A percentile compares a stretch with the other conserved stretches of the same genome.
Evolutionary conservation across 2,888 invertebrate species (phyloP).

Genomic region (Epistrophella euchroma): DNA sequence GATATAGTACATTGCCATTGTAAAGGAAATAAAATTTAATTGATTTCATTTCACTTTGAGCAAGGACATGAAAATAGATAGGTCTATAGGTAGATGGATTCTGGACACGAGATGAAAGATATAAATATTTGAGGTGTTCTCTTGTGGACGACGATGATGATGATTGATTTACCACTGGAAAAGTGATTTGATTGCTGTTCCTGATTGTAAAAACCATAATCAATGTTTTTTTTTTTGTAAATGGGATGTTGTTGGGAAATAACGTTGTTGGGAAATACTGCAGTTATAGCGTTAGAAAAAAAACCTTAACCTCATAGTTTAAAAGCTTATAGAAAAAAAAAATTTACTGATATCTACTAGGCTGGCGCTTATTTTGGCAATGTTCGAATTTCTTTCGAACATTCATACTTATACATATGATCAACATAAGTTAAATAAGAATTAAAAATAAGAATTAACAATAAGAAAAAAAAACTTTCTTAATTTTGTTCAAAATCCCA

Average conservation of each 20-base stretch:
- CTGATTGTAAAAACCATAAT: conserved; percentile 20
- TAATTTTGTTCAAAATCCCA: too few species aligned
- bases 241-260: conserved; percentile 3
- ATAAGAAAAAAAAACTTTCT: too few species aligned
- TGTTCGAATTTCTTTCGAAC: too few species aligned
- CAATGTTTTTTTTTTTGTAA: not conserved
- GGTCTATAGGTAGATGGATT: not conserved
- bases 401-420: too few species aligned
- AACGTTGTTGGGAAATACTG: not conserved
- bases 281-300: too few species aligned
- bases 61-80: conserved; percentile 16
- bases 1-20: conserved; percentile 5
- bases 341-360: too few species aligned
- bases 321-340: too few species aligned
- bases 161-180: conserved; percentile 35
- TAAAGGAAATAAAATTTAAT: conserved; percentile 49
- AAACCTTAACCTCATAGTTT: too few species aligned
- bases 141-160: not conserved
- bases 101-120: conserved; percentile 26
- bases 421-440: too few species aligned
- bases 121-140: conserved; percentile 29
- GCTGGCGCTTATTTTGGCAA: too few species aligned
- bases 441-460: too few species aligned
- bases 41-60: conserved; percentile 47
- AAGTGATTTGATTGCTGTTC: conserved; percentile 39